Base-by-base conservation (phyloP, 23 tunicate species). In the Trididemnum nubilum region DNA sequence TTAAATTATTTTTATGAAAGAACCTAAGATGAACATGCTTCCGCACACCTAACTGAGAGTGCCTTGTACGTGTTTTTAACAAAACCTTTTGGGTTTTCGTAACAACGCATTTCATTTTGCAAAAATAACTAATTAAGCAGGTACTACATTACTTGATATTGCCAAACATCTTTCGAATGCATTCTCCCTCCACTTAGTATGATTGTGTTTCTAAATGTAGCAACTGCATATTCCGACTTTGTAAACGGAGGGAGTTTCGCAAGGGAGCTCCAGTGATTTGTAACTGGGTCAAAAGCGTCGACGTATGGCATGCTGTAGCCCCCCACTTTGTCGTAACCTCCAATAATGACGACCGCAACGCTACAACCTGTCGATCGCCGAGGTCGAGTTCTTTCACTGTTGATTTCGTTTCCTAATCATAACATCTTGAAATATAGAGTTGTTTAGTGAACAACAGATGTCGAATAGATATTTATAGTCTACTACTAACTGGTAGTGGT, bases 231-330 rank as follows among this genome's bases (percentile, higher is more conserved):
- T 52, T 95, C 99, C 31, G 96, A 82, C 58, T 95, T 95, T 34
- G 99, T 90, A 74, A 90, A 95, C 4, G 95, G 87, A 3, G 99
- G 99, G 2, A 95, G 86, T 60, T 95, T 95, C 3, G 99, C 99
- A 31, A 95, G 79, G 23, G 94, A 88, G 31, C 81, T 78, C 99
- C 99, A 95, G 34, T 85, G 82, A 21, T 64, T 50, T 2, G 88
- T 78, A 35, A 95, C 96, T 24, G 99, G 97, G 73, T 95, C 95
- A 73, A 88, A 95, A 0, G 99, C 99, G 37, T 95, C 96, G 29
- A 95, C 99, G 35, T 95, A 86, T 24, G 96, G 99, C 86, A 86
- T 82, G 85, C 80, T 95, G 89, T 95, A 95, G 0, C 99, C 99
- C n/a, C 99, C 99, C 28, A 86, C 90, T 23, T 96, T 39, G 65